These are phyloP conservation scores for Miniopterus natalensis DNA, from an alignment of 2,113 vertebrate genomes.

Conservation along the genomic window DNA sequence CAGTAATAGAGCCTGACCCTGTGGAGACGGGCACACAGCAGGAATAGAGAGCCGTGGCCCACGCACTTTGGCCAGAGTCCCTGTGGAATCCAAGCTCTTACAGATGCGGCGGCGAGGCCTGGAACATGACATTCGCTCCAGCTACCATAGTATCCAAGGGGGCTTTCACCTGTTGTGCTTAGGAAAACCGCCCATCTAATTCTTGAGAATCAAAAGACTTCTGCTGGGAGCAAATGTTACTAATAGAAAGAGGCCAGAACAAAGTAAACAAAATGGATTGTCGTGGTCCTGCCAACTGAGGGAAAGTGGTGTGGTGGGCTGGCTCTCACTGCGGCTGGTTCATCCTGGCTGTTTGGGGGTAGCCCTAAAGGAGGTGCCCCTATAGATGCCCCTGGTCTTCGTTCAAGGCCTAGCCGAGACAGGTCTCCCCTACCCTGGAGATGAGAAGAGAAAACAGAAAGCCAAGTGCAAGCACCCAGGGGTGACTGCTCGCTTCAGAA, in stretches of 20 bases:
- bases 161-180: not conserved
- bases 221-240: not conserved
- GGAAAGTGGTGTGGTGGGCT: too few species aligned
- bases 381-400: not conserved
- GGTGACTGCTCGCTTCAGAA: not conserved
- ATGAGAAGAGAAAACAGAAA: not conserved
- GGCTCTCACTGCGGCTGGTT: not conserved
- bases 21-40: not conserved
- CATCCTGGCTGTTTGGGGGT: not conserved
- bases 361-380: not conserved
- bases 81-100: not conserved
- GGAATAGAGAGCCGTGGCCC: accelerated
- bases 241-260: not conserved
- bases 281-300: too few species aligned
- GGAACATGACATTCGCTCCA: not conserved
- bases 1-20: not conserved
- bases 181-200: not conserved
- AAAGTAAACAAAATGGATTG: not conserved
- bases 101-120: not conserved
- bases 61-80: not conserved
- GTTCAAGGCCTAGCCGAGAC: not conserved
- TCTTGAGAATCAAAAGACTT: not conserved
- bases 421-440: not conserved
- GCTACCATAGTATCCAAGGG: accelerated
- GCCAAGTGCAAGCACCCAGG: not conserved